Conservation (phyloP, 1,140 invertebrate species). For the Lithobius niger region DNA sequence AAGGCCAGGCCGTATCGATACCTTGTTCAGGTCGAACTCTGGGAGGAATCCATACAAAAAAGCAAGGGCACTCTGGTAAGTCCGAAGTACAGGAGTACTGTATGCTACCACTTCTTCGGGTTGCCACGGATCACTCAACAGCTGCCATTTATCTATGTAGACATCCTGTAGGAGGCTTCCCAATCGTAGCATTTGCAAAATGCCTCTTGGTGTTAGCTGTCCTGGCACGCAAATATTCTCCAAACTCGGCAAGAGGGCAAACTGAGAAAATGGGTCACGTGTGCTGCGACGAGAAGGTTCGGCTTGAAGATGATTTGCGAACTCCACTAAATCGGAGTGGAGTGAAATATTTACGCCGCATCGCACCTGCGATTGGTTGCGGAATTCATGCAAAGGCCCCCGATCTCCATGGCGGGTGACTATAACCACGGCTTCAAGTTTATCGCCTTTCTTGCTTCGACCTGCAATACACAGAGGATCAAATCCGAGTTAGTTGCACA, state of each 20-base stretch:
- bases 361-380: conserved; percentile 55
- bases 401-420: conserved; percentile 76
- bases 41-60: conserved; percentile 60
- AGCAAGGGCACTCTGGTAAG: conserved; percentile 74
- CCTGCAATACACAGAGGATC: conserved; percentile 16
- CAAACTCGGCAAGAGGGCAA: conserved; percentile 51
- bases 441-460: conserved; percentile 18
- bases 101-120: conserved; percentile 53
- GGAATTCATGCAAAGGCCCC: conserved; percentile 62
- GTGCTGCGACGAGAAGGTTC: conserved; percentile 15
- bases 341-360: conserved; percentile 41
- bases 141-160: conserved; percentile 45
- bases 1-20: conserved; percentile 51
- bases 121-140: conserved; percentile 34
- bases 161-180: conserved; percentile 56
- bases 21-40: conserved; percentile 35
- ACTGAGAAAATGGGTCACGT: conserved; percentile 63
- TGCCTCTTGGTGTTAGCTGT: conserved; percentile 53
- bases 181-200: conserved; percentile 56
- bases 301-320: conserved; percentile 19
- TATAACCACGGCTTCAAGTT: conserved; percentile 58
- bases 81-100: conserved; percentile 69
- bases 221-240: conserved; percentile 45
- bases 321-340: conserved; percentile 20
- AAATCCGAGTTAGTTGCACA: too few relatives aligned